Percentiles rank a stretch among this genome's conserved stretches.
These are phyloP conservation scores for Xyrichtys novacula DNA, from an alignment of 2,797 vertebrate species.

Conservation along the genomic window DNA sequence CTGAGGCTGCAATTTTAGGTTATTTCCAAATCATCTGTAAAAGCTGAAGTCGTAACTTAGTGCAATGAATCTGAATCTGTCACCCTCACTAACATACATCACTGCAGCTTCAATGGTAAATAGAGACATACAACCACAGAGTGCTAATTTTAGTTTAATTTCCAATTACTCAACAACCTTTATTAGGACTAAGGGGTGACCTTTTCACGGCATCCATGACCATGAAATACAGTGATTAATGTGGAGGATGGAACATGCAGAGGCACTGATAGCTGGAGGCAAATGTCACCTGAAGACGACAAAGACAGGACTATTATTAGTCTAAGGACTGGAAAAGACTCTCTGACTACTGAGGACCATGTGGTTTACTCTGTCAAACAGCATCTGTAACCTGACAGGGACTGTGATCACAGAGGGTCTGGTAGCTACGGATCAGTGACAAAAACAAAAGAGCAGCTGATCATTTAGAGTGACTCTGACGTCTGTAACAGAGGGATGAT, in stretches of 20 bases:
- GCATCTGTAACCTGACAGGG: background rate
- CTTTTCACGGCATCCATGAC: constrained; percentile 15
- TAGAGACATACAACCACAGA: background rate
- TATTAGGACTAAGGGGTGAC: constrained; percentile 8
- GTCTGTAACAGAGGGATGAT: background rate
- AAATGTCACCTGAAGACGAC: constrained; percentile 31
- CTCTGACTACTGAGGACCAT: constrained; percentile 6
- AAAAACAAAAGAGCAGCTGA: background rate
- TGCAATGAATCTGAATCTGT: background rate
- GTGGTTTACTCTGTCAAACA: background rate
- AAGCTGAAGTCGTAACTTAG: too few species aligned
- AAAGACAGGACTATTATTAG: constrained; percentile 18
- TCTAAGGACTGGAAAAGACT: constrained; percentile 9
- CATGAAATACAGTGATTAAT: constrained; percentile 10
- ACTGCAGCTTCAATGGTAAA: background rate
- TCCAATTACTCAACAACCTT: background rate
- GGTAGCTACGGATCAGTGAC: constrained; percentile 8
- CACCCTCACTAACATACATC: background rate
- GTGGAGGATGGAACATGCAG: background rate
- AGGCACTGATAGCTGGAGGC: constrained; percentile 18
- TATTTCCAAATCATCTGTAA: too few species aligned
- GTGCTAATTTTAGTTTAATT: background rate
- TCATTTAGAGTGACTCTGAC: background rate
- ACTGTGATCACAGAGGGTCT: background rate
- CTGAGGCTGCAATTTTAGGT: too few species aligned